A percentile compares a stretch with the other conserved stretches of the same genome.
phyloP scores from a whole-genome alignment of 2,888 invertebrate genomes.

The Melipona bicolor region DNA sequence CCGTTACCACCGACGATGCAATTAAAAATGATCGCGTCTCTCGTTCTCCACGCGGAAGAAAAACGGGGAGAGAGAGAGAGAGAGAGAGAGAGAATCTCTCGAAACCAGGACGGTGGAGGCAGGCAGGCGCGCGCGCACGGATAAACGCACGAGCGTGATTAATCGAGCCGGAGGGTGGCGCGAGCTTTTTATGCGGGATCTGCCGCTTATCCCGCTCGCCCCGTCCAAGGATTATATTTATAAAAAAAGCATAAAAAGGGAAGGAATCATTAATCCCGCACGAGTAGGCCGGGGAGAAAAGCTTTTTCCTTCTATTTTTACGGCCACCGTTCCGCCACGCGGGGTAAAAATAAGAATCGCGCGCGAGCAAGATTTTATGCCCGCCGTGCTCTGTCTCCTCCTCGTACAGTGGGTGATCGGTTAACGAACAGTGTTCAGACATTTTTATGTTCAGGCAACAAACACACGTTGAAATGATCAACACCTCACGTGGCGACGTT shows the following conservation, averaged over 20 bases:
- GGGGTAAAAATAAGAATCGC: constrained; percentile 66
- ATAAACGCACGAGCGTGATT: constrained; percentile 52
- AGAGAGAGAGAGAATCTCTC: constrained; percentile 5
- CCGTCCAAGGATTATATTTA: constrained; percentile 58
- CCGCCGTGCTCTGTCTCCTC: not conserved
- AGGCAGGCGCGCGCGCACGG: not conserved
- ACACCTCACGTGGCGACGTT: no score
- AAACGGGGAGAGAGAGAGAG: not conserved
- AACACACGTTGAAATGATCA: no score
- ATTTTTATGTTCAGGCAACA: no score
- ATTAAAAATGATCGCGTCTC: constrained; percentile 30
- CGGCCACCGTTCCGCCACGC: constrained; percentile 33
- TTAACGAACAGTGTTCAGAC: not conserved
- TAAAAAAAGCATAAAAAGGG: constrained; percentile 46
- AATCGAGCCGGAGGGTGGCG: constrained; percentile 52
- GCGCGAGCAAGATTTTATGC: constrained; percentile 33
- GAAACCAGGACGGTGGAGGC: constrained; percentile 8
- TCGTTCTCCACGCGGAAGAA: not conserved
- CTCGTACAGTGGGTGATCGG: no score
- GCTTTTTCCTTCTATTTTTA: constrained; percentile 63
- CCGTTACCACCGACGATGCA: constrained; percentile 1
- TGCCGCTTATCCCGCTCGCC: constrained; percentile 2
- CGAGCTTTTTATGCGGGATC: constrained; percentile 49
- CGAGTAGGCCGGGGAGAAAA: constrained; percentile 56
- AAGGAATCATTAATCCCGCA: constrained; percentile 67